Conservation (phyloP, 2,888 invertebrate genomes). For the Bombylius major region DNA sequence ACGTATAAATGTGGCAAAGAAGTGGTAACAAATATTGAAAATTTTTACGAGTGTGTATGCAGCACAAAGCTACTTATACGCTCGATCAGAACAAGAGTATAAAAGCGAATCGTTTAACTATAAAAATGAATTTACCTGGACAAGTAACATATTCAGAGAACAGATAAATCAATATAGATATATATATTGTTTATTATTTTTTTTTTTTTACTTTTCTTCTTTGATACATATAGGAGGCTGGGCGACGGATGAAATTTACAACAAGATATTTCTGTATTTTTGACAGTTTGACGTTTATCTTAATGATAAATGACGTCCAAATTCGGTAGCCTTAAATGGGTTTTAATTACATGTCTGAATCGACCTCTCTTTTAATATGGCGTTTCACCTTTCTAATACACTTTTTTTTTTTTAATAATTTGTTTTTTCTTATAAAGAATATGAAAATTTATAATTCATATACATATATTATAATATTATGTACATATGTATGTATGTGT, state of each 20-base stretch:
- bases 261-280: conserved; percentile 19
- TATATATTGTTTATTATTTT: too few species aligned
- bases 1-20: too few species aligned
- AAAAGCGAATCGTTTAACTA: too few species aligned
- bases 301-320: conserved; percentile 19
- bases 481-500: not conserved
- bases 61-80: too few species aligned
- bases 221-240: too few species aligned
- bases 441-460: not conserved
- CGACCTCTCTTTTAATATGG: not conserved
- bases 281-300: conserved; percentile 19
- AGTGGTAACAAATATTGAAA: not conserved
- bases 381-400: not conserved
- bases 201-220: too few species aligned
- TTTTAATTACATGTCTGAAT: conserved; percentile 14
- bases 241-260: conserved; percentile 12
- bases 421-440: not conserved
- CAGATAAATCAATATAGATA: conserved; percentile 17
- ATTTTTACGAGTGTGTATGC: too few species aligned
- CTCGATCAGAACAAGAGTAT: too few species aligned
- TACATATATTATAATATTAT: not conserved
- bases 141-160: not conserved
- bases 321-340: conserved; percentile 18
- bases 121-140: too few species aligned
- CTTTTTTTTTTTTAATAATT: too few species aligned